Evolutionary conservation across 2,797 vertebrate species (phyloP).

Genomic region (Sphenodon punctatus): DNA sequence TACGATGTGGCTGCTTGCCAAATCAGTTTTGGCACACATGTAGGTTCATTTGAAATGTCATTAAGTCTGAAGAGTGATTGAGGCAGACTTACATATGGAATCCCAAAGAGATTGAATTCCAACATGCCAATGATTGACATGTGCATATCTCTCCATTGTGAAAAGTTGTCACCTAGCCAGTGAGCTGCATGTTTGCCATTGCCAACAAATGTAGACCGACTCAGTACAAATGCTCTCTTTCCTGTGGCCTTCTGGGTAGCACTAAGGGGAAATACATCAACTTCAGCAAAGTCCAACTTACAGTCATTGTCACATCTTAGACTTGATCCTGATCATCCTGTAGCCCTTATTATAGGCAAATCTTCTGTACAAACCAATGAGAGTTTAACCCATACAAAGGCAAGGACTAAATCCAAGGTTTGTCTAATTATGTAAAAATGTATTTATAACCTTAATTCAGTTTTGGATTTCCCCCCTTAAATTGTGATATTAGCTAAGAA

Average conservation of each 20-base stretch:
- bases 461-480: not conserved
- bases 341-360: no score
- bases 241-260: constrained; percentile 46
- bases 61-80: not conserved
- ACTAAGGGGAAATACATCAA: constrained; percentile 27
- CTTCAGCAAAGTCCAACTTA: not conserved
- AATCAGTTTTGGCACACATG: constrained; percentile 2
- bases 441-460: no score
- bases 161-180: constrained; percentile 63
- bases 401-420: no score
- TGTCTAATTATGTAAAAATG: no score
- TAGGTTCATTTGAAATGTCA: constrained; percentile 7
- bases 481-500: not conserved
- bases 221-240: constrained; percentile 47
- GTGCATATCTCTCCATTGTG: constrained; percentile 55
- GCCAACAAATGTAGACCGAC: constrained; percentile 43
- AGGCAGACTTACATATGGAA: constrained; percentile 51
- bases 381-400: no score
- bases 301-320: not conserved
- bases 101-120: constrained; percentile 71
- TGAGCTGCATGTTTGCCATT: constrained; percentile 54
- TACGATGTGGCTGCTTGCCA: not conserved
- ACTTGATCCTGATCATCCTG: not conserved
- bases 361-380: no score
- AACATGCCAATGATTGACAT: constrained; percentile 52